Conservation (phyloP, 2,113 vertebrate genomes). For the Maylandia zebra region DNA sequence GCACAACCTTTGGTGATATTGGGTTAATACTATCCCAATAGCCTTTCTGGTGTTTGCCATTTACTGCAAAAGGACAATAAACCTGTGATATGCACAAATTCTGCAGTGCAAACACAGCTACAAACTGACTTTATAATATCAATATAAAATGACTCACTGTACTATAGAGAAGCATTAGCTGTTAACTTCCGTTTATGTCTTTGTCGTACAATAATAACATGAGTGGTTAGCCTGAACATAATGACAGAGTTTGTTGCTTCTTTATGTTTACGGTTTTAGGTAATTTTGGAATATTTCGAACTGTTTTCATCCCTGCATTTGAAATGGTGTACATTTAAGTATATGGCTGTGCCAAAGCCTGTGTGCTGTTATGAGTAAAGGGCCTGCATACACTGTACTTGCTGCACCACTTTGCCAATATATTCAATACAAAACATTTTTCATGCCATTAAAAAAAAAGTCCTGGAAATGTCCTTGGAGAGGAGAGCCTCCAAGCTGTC, state of each 20-base stretch:
- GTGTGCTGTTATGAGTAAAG: background rate
- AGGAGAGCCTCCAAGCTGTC: background rate
- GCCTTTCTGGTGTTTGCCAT: background rate
- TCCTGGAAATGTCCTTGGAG: background rate
- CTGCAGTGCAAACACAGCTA: background rate
- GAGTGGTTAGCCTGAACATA: background rate
- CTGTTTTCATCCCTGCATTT: background rate
- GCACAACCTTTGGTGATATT: background rate
- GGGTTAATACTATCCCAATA: background rate
- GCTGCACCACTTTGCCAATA: background rate
- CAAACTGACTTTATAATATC: background rate
- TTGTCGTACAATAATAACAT: background rate
- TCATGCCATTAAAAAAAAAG: background rate
- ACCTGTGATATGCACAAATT: background rate
- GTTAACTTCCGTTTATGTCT: rapidly evolving
- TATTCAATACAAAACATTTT: background rate
- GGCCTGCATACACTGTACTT: background rate
- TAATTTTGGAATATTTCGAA: rapidly evolving
- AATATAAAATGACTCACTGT: background rate
- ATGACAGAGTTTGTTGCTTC: background rate
- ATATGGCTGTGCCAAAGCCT: background rate
- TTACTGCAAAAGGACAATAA: background rate
- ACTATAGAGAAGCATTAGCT: background rate
- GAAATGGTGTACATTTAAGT: background rate
- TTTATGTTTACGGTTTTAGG: background rate